A percentile compares a stretch with the other conserved stretches of the same genome.
These are phyloP conservation scores for Balaeniceps rex DNA, from an alignment of 2,113 vertebrate species.

Conservation along the genomic window DNA sequence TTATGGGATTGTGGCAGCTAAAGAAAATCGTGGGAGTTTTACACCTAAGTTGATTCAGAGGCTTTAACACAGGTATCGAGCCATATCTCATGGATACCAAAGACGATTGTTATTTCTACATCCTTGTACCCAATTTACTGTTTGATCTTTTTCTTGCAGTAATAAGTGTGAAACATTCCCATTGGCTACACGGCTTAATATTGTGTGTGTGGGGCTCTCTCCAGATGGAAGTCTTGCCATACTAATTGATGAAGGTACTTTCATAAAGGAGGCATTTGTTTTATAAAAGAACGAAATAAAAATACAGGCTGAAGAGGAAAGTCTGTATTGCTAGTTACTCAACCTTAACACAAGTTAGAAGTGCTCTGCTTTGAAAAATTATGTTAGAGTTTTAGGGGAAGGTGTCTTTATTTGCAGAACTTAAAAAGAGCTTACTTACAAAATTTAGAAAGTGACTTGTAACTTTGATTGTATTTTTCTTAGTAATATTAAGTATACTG, in stretches of 20 bases:
- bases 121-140: background rate
- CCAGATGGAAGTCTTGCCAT: constrained; percentile 87
- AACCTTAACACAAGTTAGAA: background rate
- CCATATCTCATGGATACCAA: fast-evolving
- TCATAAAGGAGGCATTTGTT: background rate
- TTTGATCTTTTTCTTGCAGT: constrained; percentile 60
- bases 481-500: background rate
- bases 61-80: background rate
- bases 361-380: background rate
- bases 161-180: constrained; percentile 92
- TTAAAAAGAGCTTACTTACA: background rate
- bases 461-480: background rate
- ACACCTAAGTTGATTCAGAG: background rate
- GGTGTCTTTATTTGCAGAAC: background rate
- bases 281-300: background rate
- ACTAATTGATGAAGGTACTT: constrained; percentile 90
- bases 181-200: constrained; percentile 84
- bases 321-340: background rate
- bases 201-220: constrained; percentile 88
- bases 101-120: background rate
- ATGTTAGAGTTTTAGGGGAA: fast-evolving
- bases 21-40: fast-evolving
- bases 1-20: background rate
- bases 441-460: background rate
- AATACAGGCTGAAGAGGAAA: background rate